Base-by-base conservation (phyloP, 2,888 invertebrate species). In the Hydraecia micacea region DNA sequence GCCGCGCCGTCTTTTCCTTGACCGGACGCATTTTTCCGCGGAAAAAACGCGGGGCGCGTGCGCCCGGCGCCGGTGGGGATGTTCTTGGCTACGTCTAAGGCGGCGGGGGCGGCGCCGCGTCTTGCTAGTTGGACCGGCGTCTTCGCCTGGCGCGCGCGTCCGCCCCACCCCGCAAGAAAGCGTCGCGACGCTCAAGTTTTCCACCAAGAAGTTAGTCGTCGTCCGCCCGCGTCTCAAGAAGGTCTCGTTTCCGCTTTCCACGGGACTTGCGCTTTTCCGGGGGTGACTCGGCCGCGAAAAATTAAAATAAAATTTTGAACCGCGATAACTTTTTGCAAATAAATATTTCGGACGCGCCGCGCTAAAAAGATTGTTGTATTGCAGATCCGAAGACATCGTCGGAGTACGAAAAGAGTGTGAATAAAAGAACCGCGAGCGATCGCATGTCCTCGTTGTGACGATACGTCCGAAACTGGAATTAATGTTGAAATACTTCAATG, bases 171-270 rank as follows among this genome's bases (percentile, higher is more conserved):
- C 95, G 96, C 96, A 96, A 96, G 96, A 96, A 95, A 94, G 94
- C 96, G 96, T 94, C 96, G 95, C 96, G 95, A 94, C 95, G 95
- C 95, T 94, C 95, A 96, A 96, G 95, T 97, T 97, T 97, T 97
- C 94, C 97, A 96, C 95, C 97, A 97, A 97, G 97, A 97, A 97
- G 96, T 97, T 97, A 97, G 97, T 97, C 97, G 96, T 94, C 96
- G 96, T 94, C 96, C 96, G 96, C 95, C 95, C 96, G 96, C 96
- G 96, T 96, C 96, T 96, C 97, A 95, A 97, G 95, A 92, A 95
- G 96, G 97, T 97, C 96, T 93, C 93, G 94, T 94, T 96, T 95
- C 96, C 96, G 94, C 94, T 93, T 94, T 93, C 91, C 95, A 86
- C 93, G 90, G 91, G 93, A 90, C 90, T 90, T 87, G 83, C 85